These are phyloP conservation scores for Plecotus auritus DNA, from an alignment of 2,113 vertebrate genomes.

Conservation along the genomic window DNA sequence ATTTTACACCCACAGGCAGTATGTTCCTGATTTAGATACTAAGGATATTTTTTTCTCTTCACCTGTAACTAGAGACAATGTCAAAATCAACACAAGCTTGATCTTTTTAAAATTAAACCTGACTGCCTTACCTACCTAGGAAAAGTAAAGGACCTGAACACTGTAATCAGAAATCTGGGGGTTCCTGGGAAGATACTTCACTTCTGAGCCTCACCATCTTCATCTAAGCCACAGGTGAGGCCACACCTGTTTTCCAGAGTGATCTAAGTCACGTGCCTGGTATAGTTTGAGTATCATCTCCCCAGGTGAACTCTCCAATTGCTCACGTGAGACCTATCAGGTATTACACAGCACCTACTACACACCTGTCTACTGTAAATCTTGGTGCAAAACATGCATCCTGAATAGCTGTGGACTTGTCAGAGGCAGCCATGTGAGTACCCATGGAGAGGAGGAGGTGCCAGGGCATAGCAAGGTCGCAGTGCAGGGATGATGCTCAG, in stretches of 20 bases:
- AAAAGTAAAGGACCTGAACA: not conserved
- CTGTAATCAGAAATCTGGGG: not conserved
- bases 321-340: not conserved
- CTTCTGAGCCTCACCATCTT: fast-evolving
- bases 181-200: too few species aligned
- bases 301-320: fast-evolving
- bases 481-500: not conserved
- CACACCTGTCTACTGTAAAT: fast-evolving
- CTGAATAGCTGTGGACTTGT: fast-evolving
- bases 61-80: not conserved
- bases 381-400: too few species aligned
- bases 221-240: not conserved
- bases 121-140: not conserved
- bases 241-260: not conserved
- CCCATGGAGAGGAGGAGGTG: fast-evolving
- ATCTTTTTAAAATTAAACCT: not conserved
- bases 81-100: not conserved
- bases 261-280: not conserved
- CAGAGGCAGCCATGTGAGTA: not conserved
- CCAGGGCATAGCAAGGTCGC: not conserved
- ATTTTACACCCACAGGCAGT: not conserved
- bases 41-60: not conserved
- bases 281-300: fast-evolving
- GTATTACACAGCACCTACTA: not conserved
- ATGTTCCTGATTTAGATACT: not conserved